A percentile compares a stretch with the other conserved stretches of the same genome.
These are phyloP conservation scores for Lepidurus apus DNA, from an alignment of 1,140 invertebrate genomes.

Conservation along the genomic window DNA sequence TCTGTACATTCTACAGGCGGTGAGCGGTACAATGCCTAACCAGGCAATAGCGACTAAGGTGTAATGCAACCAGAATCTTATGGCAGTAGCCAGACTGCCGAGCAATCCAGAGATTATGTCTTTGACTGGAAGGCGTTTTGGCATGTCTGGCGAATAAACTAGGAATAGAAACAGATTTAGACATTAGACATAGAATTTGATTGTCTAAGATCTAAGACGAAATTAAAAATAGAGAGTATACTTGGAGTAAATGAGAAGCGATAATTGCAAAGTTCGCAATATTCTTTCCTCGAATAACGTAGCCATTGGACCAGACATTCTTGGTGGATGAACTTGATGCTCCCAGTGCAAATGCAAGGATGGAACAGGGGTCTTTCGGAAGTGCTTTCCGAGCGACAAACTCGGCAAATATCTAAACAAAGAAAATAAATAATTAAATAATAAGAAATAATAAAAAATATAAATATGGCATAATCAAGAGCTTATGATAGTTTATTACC, in stretches of 20 bases:
- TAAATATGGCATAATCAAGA: neutral
- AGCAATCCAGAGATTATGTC: conserved; percentile 85
- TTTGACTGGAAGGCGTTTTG: conserved; percentile 81
- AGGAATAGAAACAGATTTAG: conserved; percentile 37
- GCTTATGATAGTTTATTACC: neutral
- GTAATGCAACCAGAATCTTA: conserved; percentile 95
- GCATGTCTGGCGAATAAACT: conserved; percentile 98
- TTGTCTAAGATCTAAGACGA: conserved; percentile 3
- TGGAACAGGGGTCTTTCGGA: conserved; percentile 85
- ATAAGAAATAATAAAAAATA: neutral
- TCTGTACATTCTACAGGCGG: conserved; percentile 92
- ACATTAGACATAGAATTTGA: neutral
- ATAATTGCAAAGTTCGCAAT: conserved; percentile 97
- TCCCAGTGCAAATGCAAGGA: conserved; percentile 97
- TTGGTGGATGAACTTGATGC: conserved; percentile 98
- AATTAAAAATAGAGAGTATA: conserved; percentile 39
- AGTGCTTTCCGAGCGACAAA: conserved; percentile 89
- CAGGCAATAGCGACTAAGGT: conserved; percentile 93
- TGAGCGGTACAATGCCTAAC: conserved; percentile 93
- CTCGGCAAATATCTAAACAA: conserved; percentile 84
- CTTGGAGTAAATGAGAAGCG: conserved; percentile 96
- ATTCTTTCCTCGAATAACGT: conserved; percentile 92
- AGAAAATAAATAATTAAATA: conserved; percentile 4
- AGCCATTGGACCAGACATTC: conserved; percentile 63
- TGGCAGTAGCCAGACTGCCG: conserved; percentile 79